phyloP scores from a whole-genome alignment of 2,888 invertebrate species.

The Eubasilissa splendida region DNA sequence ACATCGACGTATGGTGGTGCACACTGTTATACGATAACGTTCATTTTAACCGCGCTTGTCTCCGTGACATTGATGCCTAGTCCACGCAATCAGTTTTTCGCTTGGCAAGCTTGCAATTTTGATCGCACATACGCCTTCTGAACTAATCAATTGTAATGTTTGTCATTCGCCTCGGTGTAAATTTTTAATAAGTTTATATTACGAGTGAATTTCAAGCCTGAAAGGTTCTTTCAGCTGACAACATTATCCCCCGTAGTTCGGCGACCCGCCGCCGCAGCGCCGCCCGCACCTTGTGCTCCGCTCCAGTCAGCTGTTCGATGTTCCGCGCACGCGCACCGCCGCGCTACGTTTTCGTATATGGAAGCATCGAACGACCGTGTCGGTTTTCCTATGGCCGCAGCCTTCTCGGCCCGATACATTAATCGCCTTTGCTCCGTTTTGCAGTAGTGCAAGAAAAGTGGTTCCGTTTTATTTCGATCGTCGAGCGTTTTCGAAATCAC shows the following conservation, averaged over 20 bases:
- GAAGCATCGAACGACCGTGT: slow-evolving; percentile 38
- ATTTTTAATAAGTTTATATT: too few relatives aligned
- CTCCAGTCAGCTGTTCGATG: slow-evolving; percentile 39
- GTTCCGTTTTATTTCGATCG: neutral
- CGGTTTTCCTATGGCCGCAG: slow-evolving; percentile 37
- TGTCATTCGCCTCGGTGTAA: too few relatives aligned
- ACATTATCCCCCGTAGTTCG: slow-evolving; percentile 2
- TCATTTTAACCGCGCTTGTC: too few relatives aligned
- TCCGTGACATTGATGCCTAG: too few relatives aligned
- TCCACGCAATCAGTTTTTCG: too few relatives aligned
- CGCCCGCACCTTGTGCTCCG: neutral
- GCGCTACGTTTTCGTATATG: slow-evolving; percentile 35
- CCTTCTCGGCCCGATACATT: neutral
- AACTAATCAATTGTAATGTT: too few relatives aligned
- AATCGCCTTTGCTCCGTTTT: neutral
- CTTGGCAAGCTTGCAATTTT: too few relatives aligned
- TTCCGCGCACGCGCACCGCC: slow-evolving; percentile 17
- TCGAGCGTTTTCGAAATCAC: neutral
- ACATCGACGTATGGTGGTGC: too few relatives aligned
- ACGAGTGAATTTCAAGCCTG: too few relatives aligned
- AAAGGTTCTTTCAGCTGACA: slow-evolving; percentile 24
- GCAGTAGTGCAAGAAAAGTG: neutral
- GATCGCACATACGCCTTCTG: too few relatives aligned
- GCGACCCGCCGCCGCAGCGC: slow-evolving; percentile 13
- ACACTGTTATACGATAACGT: too few relatives aligned